These are phyloP conservation scores for Hiodon tergisus DNA, from an alignment of 2,113 vertebrate genomes.

Conservation along the genomic window DNA sequence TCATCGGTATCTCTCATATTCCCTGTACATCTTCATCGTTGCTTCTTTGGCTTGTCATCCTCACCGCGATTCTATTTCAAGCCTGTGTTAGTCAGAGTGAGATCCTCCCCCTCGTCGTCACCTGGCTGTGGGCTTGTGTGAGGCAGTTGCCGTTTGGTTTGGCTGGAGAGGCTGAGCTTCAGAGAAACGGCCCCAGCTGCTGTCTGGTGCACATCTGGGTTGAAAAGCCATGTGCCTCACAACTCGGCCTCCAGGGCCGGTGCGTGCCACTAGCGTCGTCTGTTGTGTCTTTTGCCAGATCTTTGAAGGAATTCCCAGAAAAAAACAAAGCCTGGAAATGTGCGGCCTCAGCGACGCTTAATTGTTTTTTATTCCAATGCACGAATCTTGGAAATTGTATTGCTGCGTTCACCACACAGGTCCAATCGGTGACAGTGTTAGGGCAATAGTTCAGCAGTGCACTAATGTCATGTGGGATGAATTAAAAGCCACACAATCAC, in stretches of 20 bases:
- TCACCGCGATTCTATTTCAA: no score
- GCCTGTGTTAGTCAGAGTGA: no score
- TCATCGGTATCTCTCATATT: no score
- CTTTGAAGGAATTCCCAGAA: slow-evolving; percentile 42
- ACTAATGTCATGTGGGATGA: slow-evolving; percentile 30
- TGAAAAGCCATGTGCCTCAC: slow-evolving; percentile 35
- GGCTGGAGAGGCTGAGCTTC: slow-evolving; percentile 27
- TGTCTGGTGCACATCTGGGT: slow-evolving; percentile 41
- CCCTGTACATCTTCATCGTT: no score
- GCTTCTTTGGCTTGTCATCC: no score
- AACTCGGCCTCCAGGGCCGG: slow-evolving; percentile 33
- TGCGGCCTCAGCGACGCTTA: neutral
- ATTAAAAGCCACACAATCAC: slow-evolving; percentile 30
- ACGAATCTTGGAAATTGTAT: slow-evolving; percentile 1
- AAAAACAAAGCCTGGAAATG: slow-evolving; percentile 16
- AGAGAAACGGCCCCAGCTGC: slow-evolving; percentile 34
- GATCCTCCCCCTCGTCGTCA: no score
- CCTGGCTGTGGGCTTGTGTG: no score
- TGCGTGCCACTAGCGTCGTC: slow-evolving; percentile 29
- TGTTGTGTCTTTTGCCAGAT: slow-evolving; percentile 37
- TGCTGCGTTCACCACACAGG: neutral
- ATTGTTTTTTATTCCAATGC: neutral
- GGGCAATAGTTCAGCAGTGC: slow-evolving; percentile 22
- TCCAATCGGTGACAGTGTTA: neutral
- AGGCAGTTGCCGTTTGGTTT: neutral